These are phyloP conservation scores for Anoncus sp. DNA, from an alignment of 2,888 invertebrate species.

Conservation along the genomic window DNA sequence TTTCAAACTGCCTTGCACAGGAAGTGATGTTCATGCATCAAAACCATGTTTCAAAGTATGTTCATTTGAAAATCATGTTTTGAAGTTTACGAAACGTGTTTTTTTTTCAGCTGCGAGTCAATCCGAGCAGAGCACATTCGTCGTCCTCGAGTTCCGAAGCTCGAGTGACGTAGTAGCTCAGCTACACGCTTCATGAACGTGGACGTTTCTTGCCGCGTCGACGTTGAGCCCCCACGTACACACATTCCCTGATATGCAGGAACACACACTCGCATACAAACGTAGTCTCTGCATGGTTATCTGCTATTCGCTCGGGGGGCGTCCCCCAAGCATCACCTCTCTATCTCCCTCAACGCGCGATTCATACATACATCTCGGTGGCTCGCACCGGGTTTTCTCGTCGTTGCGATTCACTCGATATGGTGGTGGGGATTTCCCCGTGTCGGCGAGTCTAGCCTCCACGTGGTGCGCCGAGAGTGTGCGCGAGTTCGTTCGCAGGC, in stretches of 20 bases:
- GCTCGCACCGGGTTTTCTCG: slow-evolving; percentile 65
- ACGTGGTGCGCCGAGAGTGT: slow-evolving; percentile 74
- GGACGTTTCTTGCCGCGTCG: slow-evolving; percentile 44
- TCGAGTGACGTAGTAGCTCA: slow-evolving; percentile 56
- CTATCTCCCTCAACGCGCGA: slow-evolving; percentile 48
- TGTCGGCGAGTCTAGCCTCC: slow-evolving; percentile 69
- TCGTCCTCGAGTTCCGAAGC: slow-evolving; percentile 54
- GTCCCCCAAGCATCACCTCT: slow-evolving; percentile 48
- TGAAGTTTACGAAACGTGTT: background rate
- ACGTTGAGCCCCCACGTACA: slow-evolving; percentile 35
- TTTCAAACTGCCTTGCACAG: too few species aligned
- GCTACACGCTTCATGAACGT: slow-evolving; percentile 31
- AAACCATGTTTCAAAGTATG: too few species aligned
- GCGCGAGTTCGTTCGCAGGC: slow-evolving; percentile 63
- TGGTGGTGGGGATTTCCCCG: slow-evolving; percentile 62
- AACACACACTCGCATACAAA: slow-evolving; percentile 6
- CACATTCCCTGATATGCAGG: slow-evolving; percentile 26
- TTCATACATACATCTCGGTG: slow-evolving; percentile 63
- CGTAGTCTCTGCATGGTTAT: slow-evolving; percentile 33
- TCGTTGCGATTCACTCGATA: slow-evolving; percentile 67
- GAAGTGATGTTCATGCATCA: too few species aligned
- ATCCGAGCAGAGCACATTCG: slow-evolving; percentile 28
- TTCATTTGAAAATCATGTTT: background rate
- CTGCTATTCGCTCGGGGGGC: slow-evolving; percentile 66
- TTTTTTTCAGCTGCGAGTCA: background rate